Base-by-base conservation (phyloP, 2,888 invertebrate genomes). In the Spodoptera picta region DNA sequence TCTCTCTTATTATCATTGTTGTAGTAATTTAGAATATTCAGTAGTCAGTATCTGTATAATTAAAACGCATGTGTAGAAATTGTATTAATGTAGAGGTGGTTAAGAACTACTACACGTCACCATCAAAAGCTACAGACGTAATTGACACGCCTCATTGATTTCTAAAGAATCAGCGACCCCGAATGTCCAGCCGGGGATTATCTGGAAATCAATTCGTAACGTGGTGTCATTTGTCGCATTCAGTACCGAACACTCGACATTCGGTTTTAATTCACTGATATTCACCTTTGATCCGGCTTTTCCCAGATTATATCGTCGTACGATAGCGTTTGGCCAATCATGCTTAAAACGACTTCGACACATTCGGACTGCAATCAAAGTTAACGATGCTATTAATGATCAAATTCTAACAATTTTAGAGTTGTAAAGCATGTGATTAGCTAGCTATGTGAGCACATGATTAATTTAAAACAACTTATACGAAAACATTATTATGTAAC, bases 401-500 rank as follows among this genome's bases (percentile, higher is more conserved):
- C 49, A 53, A 53, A 73, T 68, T 58, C 58, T 56, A 65, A 57
- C 57, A 54, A 48, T 61, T 64, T 56, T 42, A 4, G 56, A 36
- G 54, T 69, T 54, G 14, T 45, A 59, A 58, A 66, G 58, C 65
- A 66, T 51, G 43, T 69, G 60, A 61, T 77, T 65, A 69, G 27
- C 45, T 47, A 69, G 59, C 60, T 57, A 69, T 73, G 66, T 77
- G 78, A 65, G 57, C 66, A 71, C 66, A 83, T 87, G 84, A 87
- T 87, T 85, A 88, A 87, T 88, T 89, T 85, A 86, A 91, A 91
- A 89, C 87, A 91, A 89, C 85, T 87, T 87, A 84, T 82, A 87
- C 85, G 86, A 84, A 86, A 89, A 89, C 89, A 89, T 90, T 89
- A 89, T 90, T 90, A 92, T 90, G 89, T 87, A 90, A 90, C 88